Conservation (phyloP, 35 echinoderm and acorn worm genomes). For the Hemicentrotus pulcherrimus region DNA sequence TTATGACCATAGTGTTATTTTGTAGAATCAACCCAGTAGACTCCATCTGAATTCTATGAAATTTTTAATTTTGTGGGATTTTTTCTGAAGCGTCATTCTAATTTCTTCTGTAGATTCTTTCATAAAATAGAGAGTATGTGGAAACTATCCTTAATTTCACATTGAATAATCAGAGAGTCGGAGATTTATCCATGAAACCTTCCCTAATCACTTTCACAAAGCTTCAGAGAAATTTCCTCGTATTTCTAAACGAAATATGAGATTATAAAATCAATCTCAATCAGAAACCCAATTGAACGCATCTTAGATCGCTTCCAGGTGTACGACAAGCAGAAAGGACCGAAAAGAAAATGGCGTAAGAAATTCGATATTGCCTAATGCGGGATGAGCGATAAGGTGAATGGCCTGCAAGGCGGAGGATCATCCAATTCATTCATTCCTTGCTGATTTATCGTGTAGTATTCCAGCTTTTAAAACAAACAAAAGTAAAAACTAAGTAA, state of each 20-base stretch:
- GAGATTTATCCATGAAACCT: too few relatives aligned
- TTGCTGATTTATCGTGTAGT: neutral
- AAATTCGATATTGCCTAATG: slow-evolving; percentile 11
- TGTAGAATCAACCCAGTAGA: too few relatives aligned
- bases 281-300: neutral
- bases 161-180: too few relatives aligned
- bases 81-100: too few relatives aligned
- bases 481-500: too few relatives aligned
- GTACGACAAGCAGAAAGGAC: neutral
- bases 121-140: too few relatives aligned
- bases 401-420: neutral
- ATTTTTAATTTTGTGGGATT: too few relatives aligned
- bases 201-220: neutral
- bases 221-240: neutral
- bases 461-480: too few relatives aligned
- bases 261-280: neutral
- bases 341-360: slow-evolving; percentile 3
- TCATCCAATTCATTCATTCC: neutral
- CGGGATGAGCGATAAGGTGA: neutral
- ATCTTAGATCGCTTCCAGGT: neutral
- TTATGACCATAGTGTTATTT: too few relatives aligned
- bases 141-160: too few relatives aligned
- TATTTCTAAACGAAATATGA: neutral
- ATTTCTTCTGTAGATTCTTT: too few relatives aligned
- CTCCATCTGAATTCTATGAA: too few relatives aligned